Evolutionary conservation across 2,113 vertebrate species (phyloP).

Genomic region (Empidonax alnorum): DNA sequence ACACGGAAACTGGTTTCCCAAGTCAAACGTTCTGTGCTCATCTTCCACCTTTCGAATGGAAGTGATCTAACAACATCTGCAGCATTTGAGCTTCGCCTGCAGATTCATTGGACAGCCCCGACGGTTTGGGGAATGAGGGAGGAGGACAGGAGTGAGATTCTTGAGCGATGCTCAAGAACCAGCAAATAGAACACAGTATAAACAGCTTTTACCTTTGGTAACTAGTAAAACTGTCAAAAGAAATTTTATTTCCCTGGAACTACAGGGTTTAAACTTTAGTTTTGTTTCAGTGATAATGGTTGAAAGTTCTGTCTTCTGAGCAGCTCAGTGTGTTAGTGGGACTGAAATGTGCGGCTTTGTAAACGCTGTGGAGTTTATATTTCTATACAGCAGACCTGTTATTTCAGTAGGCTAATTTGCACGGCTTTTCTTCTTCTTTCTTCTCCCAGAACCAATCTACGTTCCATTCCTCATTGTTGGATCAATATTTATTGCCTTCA

Average conservation of each 20-base stretch:
- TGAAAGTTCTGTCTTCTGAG: background rate
- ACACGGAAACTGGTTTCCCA: background rate
- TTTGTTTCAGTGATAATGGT: background rate
- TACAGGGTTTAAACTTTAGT: background rate
- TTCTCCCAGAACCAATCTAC: constrained; percentile 87
- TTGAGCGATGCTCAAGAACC: background rate
- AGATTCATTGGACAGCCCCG: no score
- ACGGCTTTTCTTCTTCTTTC: background rate
- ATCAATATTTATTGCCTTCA: constrained; percentile 95
- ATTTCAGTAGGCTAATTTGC: background rate
- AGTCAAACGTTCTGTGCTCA: background rate
- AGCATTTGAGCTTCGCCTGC: background rate
- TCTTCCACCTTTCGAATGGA: background rate
- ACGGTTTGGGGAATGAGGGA: background rate
- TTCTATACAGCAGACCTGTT: background rate
- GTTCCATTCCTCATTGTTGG: constrained; percentile 97
- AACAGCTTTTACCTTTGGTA: background rate
- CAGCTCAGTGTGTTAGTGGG: background rate
- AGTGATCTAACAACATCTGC: background rate
- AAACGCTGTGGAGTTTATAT: background rate
- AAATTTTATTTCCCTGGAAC: background rate
- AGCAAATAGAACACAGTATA: accelerated
- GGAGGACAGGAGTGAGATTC: background rate
- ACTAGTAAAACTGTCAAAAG: background rate
- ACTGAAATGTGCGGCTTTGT: background rate